Evolutionary conservation across 2,113 vertebrate genomes (phyloP).

Genomic region (Ornithorhynchus anatinus): DNA sequence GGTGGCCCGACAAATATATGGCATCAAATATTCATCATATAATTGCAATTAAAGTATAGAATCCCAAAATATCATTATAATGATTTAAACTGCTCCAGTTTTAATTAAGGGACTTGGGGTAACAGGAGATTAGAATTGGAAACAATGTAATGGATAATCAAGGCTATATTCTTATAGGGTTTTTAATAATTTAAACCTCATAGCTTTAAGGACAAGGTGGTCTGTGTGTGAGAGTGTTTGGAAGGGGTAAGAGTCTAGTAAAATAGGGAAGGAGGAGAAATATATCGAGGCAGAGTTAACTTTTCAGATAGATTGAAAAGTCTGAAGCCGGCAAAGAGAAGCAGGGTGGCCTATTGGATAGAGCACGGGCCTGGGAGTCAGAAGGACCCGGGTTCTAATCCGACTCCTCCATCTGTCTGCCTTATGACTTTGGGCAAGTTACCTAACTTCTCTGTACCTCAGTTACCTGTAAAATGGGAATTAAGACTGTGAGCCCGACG

Average conservation of each 20-base stretch:
- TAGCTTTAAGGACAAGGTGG: constrained; percentile 13
- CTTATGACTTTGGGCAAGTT: no score
- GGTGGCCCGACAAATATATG: constrained; percentile 36
- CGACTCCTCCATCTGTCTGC: no score
- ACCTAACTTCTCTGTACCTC: no score
- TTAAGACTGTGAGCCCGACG: no score
- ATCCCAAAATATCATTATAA: constrained; percentile 25
- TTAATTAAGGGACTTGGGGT: constrained; percentile 40
- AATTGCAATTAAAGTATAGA: constrained; percentile 47
- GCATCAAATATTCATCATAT: constrained; percentile 53
- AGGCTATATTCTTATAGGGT: constrained; percentile 10
- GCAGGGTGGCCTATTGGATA: no score
- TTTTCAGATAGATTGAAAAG: not conserved
- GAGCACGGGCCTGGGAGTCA: no score
- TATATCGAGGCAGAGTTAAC: not conserved
- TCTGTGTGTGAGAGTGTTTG: not conserved
- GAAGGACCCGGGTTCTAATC: no score
- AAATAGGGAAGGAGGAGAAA: not conserved
- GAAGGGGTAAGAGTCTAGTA: not conserved
- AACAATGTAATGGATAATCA: not conserved
- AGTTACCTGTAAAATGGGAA: no score
- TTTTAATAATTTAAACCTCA: constrained; percentile 30
- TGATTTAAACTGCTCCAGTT: constrained; percentile 32
- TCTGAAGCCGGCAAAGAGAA: not conserved
- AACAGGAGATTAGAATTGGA: constrained; percentile 27